Evolutionary conservation across 2,888 invertebrate genomes (phyloP).

Genomic region (Macrosiphum euphorbiae): DNA sequence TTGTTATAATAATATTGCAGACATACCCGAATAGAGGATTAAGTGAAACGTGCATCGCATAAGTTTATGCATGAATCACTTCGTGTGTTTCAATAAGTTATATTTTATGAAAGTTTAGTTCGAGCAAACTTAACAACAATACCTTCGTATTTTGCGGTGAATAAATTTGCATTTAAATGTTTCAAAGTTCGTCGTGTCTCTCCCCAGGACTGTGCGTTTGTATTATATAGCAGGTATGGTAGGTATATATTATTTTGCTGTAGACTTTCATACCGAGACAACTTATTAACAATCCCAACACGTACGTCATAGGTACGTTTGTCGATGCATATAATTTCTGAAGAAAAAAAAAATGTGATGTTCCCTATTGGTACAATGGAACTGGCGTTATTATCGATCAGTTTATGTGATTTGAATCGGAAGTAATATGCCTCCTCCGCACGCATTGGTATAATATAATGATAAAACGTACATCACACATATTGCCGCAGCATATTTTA

Average conservation of each 20-base stretch:
- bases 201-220: not conserved
- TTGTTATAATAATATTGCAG: not conserved
- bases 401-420: not conserved
- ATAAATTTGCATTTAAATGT: conserved; percentile 14
- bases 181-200: not conserved
- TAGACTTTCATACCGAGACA: not conserved
- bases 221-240: not conserved
- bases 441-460: not conserved
- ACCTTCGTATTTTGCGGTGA: not conserved
- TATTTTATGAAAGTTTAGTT: not conserved
- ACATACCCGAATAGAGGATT: not conserved
- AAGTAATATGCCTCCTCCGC: not conserved
- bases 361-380: not conserved
- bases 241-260: not conserved
- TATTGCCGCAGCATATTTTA: not conserved
- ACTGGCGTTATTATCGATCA: not conserved
- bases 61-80: conserved; percentile 3
- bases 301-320: not conserved
- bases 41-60: not conserved
- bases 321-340: not conserved
- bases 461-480: not conserved
- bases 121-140: not conserved
- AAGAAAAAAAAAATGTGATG: not conserved
- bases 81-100: not conserved
- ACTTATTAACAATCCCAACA: not conserved